These are phyloP conservation scores for Microctonus brassicae DNA, from an alignment of 2,888 invertebrate species.

Conservation along the genomic window DNA sequence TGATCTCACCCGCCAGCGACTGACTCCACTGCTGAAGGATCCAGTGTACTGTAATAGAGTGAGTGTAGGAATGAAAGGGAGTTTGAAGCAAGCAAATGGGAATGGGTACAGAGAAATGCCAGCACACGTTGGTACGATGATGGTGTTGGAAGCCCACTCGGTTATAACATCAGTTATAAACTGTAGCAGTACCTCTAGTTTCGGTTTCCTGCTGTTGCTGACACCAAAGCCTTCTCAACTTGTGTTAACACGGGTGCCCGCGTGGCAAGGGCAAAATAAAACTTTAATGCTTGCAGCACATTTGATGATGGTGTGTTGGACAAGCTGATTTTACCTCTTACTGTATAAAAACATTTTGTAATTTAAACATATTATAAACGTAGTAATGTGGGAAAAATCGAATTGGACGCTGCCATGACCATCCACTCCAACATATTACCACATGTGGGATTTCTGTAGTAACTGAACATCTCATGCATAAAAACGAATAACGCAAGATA, in stretches of 20 bases:
- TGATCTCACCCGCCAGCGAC: slow-evolving; percentile 59
- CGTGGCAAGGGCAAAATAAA: slow-evolving; percentile 45
- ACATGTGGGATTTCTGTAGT: slow-evolving; percentile 33
- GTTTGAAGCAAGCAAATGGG: slow-evolving; percentile 33
- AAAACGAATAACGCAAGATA: neutral
- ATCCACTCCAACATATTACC: slow-evolving; percentile 56
- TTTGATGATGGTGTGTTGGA: slow-evolving; percentile 3
- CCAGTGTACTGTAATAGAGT: slow-evolving; percentile 31
- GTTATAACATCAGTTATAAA: slow-evolving; percentile 1
- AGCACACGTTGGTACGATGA: slow-evolving; percentile 33
- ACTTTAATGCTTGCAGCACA: slow-evolving; percentile 44
- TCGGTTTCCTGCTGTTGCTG: slow-evolving; percentile 59
- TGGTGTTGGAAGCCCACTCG: slow-evolving; percentile 16
- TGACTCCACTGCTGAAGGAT: slow-evolving; percentile 59
- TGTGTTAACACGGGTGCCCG: slow-evolving; percentile 45
- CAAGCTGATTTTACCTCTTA: neutral
- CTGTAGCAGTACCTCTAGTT: slow-evolving; percentile 39
- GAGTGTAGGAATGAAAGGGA: slow-evolving; percentile 41
- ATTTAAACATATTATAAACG: neutral
- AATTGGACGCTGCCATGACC: neutral
- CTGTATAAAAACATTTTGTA: neutral
- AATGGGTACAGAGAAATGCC: slow-evolving; percentile 34
- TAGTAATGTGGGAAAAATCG: neutral
- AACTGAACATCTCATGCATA: no score
- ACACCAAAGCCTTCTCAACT: slow-evolving; percentile 69